A percentile compares a stretch with the other conserved stretches of the same genome.
Conservation (phyloP, 1,140 invertebrate species). For the Bacillus rossius region DNA sequence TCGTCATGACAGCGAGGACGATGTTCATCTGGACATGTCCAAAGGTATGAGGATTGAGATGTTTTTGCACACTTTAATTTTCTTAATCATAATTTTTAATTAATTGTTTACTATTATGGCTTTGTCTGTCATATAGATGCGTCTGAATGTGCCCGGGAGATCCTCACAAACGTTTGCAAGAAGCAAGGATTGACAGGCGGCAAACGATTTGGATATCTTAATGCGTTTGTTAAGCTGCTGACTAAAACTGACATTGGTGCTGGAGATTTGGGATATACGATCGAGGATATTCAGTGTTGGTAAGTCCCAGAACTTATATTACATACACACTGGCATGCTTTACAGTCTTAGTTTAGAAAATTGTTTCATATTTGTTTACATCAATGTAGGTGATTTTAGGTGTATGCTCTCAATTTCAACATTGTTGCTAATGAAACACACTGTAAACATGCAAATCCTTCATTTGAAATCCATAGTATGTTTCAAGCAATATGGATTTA, state of each 20-base stretch:
- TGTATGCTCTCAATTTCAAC: no score
- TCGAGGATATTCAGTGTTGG: slow-evolving; percentile 43
- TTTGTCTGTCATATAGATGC: slow-evolving; percentile 4
- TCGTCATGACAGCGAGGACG: slow-evolving; percentile 18
- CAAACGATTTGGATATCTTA: slow-evolving; percentile 45
- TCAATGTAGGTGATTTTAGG: no score
- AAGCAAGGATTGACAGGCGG: slow-evolving; percentile 40
- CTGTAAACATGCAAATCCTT: no score
- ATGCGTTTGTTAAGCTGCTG: slow-evolving; percentile 46
- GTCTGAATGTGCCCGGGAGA: slow-evolving; percentile 9
- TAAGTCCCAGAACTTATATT: no score
- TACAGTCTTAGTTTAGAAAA: no score
- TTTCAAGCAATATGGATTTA: no score
- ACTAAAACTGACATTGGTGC: slow-evolving; percentile 31
- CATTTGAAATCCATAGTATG: no score
- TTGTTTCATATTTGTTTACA: no score
- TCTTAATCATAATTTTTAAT: not conserved
- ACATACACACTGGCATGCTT: no score
- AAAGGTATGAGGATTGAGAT: slow-evolving; percentile 2
- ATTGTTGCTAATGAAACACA: no score
- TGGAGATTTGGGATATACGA: slow-evolving; percentile 30
- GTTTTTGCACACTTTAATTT: not conserved
- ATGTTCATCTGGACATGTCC: slow-evolving; percentile 16
- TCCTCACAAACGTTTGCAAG: slow-evolving; percentile 21
- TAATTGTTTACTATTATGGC: not conserved